Evolutionary conservation across 1,140 invertebrate genomes (phyloP), one percentile per base, ranked within the genome.

Genomic region (Rhyzopertha dominica): DNA sequence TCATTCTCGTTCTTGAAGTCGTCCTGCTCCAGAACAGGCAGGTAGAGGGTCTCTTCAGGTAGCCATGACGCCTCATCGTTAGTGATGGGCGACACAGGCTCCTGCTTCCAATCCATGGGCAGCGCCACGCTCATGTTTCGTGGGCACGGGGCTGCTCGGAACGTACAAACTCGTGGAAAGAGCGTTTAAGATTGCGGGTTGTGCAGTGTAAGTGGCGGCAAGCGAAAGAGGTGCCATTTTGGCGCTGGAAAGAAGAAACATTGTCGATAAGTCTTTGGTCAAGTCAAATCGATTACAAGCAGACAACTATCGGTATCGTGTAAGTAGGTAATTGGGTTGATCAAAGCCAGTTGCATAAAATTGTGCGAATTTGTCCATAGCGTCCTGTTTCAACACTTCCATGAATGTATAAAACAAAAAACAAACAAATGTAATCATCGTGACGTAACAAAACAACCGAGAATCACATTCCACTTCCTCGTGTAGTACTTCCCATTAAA

Each of bases 31-130:
- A 52, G 35, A 25, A 54, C 47, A 30, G 53, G 55, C 61, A 56
- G 56, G 48, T 50, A 51, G 34, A 58, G 50, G 10, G 40, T 37
- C 22, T 50, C 44, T 46, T 56, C 51, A 13, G 36, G 43, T 16
- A 48, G 37, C 19, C 41, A 28, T 39, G 20, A 26, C 37, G 44
- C 32, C 42, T 46, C 48, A 50, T 63, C 59, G 57, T 24, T 48
- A 31, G 30, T 41, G 44, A 58, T 54, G 43, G 72, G 73, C 51
- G 73, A 74, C 48, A 63, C 51, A 29, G 73, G 73, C 59, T 74
- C 73, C 43, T 61, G 47, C 60, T 74, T 74, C 72, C 71, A 74
- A 23, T 53, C 16, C 52, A 35, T 56, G 34, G 42, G 35, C 60
- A 64, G 61, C 53, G 62, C 46, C 38, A 63, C 52, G 30, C 59